Evolutionary conservation across 1,140 invertebrate genomes (phyloP), one percentile per base, ranked within the genome.

Genomic region (Papilio dardanus): DNA sequence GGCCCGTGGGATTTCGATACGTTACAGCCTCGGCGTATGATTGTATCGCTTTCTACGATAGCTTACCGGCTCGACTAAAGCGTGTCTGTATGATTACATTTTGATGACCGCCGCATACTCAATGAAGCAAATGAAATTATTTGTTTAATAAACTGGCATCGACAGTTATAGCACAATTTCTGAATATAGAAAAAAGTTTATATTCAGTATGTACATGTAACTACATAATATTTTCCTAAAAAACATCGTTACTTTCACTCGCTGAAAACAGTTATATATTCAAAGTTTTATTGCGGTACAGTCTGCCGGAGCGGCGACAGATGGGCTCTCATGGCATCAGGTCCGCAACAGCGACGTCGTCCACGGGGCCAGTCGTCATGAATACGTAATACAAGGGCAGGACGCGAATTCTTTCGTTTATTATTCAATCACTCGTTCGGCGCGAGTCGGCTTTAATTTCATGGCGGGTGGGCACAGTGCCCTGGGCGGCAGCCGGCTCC

Each of bases 361-460:
- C 87, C 87, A 84, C 85, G 79, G 80, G 88, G 85, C 85, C 89
- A 90, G 88, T 88, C 84, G 89, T 90, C 90, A 93, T 93, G 90
- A 93, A 93, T 93, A 93, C 91, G 86, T 93, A 92, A 93, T 92
- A 91, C 85, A 91, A 92, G 89, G 88, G 87, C 87, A 93, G 89
- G 86, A 92, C 88, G 91, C 89, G 88, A 89, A 92, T 93, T 92
- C 90, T 93, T 93, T 92, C 92, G 90, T 93, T 92, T 93, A 93
- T 93, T 93, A 93, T 93, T 92, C 90, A 93, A 92, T 93, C 91
- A 93, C 92, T 93, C 90, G 91, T 93, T 90, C 89, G 88, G 86
- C 84, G 91, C 87, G 89, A 91, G 86, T 91, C 90, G 89, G 88
- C 86, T 93, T 93, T 93, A 93, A 92, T 93, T 93, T 93, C 91